Evolutionary conservation across 1,140 invertebrate genomes (phyloP), one percentile per base, ranked within the genome.

Genomic region (Harpegnathos saltator): DNA sequence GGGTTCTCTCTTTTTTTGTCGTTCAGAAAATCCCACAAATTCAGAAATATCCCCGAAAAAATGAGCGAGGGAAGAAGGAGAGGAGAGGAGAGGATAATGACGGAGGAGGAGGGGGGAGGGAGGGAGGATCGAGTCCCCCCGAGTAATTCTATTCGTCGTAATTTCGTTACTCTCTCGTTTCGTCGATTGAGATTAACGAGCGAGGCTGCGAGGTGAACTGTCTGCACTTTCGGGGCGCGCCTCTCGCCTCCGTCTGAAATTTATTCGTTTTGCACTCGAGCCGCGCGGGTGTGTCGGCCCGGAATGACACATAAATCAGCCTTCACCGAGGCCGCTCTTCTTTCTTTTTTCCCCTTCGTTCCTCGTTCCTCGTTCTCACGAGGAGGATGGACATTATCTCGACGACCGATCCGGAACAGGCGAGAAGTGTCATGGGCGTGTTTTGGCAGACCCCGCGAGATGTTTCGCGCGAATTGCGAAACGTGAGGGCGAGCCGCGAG

Each of bases 251-350:
- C 22, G 29, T 7, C 65, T 69, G 65, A 80, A 80, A 71, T 71
- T 80, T 58, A 80, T 80, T 80, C 58, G 38, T 80, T 80, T 80
- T 65, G 58, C 75, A 80, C 52, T 48, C 52, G 24, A 54, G 52
- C 38, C 52, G 52, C 19, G 26, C 74, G 75, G 63, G 62, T 54
- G 48, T 68, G 74, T 24, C 74, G 74, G 38, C 52, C 38, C 24
- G 50, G 52, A 71, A 71, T 71, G 65, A 80, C 33, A 78, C 63
- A 80, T 80, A 80, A 80, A 80, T 80, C 75, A 80, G 44, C 54
- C 48, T 77, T 66, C 12, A 17, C 33, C 17, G 52, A 38, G 29
- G 59, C 15, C 29, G 29, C 22, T 63, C 44, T 69, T 68, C 58
- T 68, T 58, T 44, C 48, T 58, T 33, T 29, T 77, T 77, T 68